Percentiles rank a stretch among this genome's conserved stretches.
These are phyloP conservation scores for Trichechus manatus DNA, from an alignment of 2,113 vertebrate genomes.

Conservation along the genomic window DNA sequence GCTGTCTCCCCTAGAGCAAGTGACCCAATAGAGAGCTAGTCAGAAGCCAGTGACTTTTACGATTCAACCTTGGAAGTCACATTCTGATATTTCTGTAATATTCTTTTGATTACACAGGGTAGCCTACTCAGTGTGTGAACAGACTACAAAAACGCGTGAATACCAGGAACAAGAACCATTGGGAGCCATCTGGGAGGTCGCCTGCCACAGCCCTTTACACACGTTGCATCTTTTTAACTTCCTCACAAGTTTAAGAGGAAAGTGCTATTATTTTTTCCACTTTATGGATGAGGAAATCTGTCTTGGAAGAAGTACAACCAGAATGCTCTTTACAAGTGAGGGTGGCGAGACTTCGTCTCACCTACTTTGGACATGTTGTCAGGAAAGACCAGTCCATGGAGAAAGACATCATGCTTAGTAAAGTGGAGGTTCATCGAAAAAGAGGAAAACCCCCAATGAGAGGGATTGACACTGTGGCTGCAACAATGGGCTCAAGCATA, in stretches of 20 bases:
- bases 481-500: too few relatives aligned
- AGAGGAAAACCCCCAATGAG: too few relatives aligned
- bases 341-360: too few relatives aligned
- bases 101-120: not conserved
- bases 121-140: not conserved
- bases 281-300: not conserved
- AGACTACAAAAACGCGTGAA: too few relatives aligned
- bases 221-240: not conserved
- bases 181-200: not conserved
- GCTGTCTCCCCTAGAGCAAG: not conserved
- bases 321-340: too few relatives aligned
- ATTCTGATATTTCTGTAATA: not conserved
- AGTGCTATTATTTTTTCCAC: not conserved
- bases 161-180: not conserved
- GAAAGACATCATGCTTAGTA: too few relatives aligned
- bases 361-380: too few relatives aligned
- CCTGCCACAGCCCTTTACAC: not conserved
- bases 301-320: too few relatives aligned
- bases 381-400: too few relatives aligned
- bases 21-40: not conserved
- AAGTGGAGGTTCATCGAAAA: too few relatives aligned
- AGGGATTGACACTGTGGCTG: too few relatives aligned
- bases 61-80: not conserved
- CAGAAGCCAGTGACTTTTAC: not conserved
- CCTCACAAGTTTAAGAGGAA: not conserved